Percentiles rank a stretch among this genome's conserved stretches.
Conservation (phyloP, 2,888 invertebrate species). For the Sphaerophoria taeniata region DNA sequence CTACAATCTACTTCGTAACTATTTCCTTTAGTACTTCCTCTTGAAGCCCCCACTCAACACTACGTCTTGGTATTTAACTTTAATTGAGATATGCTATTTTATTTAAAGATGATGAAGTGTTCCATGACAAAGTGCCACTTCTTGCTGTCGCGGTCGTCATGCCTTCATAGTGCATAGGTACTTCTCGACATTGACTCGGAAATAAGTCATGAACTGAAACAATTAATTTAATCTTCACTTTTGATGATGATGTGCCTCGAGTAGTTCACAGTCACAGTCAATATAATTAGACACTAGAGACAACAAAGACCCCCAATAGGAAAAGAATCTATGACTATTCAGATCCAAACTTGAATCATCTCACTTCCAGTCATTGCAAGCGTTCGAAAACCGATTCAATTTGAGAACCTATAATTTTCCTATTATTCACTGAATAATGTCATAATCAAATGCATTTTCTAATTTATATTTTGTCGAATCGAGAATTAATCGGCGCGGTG, state of each 20-base stretch:
- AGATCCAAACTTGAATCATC: constrained; percentile 46
- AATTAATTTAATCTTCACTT: too few species aligned
- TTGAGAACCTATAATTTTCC: constrained; percentile 71
- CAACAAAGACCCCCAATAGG: constrained; percentile 39
- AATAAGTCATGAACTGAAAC: too few species aligned
- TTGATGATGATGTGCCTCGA: constrained; percentile 53
- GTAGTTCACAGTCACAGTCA: constrained; percentile 19
- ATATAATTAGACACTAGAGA: constrained; percentile 6
- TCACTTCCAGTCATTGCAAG: constrained; percentile 1
- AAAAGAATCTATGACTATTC: constrained; percentile 5
- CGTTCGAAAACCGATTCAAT: constrained; percentile 63
- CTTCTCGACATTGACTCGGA: too few species aligned
- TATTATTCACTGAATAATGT: constrained; percentile 74
- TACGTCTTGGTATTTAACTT: background rate
- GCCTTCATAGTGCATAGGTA: too few species aligned
- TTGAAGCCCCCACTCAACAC: too few species aligned
- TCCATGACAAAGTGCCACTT: constrained; percentile 40
- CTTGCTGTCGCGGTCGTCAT: constrained; percentile 32
- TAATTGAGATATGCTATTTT: constrained; percentile 27
- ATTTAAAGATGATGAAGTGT: constrained; percentile 34
- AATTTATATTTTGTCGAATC: constrained; percentile 1
- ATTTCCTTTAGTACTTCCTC: too few species aligned
- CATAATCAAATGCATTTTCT: constrained; percentile 69
- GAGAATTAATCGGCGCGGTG: background rate
- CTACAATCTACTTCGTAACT: too few species aligned